A percentile compares a stretch with the other conserved stretches of the same genome.
These are phyloP conservation scores for Euclidia mi DNA, from an alignment of 2,888 invertebrate genomes.

Conservation along the genomic window DNA sequence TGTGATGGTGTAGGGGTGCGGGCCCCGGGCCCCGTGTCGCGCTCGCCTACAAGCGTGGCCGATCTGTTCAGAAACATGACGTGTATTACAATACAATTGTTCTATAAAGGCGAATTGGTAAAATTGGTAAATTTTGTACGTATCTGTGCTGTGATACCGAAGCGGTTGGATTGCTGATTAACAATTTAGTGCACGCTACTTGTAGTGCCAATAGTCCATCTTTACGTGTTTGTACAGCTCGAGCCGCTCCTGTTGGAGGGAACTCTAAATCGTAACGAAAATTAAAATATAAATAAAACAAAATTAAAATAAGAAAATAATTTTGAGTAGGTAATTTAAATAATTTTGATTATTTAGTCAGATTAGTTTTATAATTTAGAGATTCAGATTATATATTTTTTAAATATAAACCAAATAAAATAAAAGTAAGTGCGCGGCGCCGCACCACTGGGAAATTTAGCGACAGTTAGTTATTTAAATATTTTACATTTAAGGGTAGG, in stretches of 20 bases:
- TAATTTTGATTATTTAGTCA: conserved; percentile 24
- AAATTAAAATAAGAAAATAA: conserved; percentile 38
- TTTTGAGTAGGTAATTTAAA: conserved; percentile 30
- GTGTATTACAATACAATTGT: conserved; percentile 30
- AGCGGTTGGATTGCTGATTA: conserved; percentile 64
- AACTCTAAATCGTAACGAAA: conserved; percentile 38
- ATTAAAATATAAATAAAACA: conserved; percentile 46
- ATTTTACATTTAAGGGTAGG: conserved; percentile 34
- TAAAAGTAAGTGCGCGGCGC: conserved; percentile 63
- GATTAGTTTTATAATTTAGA: conserved; percentile 10
- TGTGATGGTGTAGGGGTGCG: conserved; percentile 71
- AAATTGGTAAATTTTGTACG: conserved; percentile 40
- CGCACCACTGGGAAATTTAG: conserved; percentile 64
- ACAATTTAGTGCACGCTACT: conserved; percentile 71
- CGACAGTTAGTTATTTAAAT: conserved; percentile 35
- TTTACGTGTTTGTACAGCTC: conserved; percentile 67
- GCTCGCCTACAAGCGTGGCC: conserved; percentile 54
- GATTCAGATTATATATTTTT: conserved; percentile 22
- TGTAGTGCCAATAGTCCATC: conserved; percentile 75
- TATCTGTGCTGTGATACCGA: conserved; percentile 66
- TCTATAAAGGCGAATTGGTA: conserved; percentile 34
- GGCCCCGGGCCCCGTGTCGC: conserved; percentile 72
- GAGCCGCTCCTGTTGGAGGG: conserved; percentile 43
- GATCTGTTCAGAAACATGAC: conserved; percentile 24
- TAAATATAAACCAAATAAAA: conserved; percentile 21